phyloP scores from a whole-genome alignment of 1,140 invertebrate species.

The Aphelinus atriplicis region DNA sequence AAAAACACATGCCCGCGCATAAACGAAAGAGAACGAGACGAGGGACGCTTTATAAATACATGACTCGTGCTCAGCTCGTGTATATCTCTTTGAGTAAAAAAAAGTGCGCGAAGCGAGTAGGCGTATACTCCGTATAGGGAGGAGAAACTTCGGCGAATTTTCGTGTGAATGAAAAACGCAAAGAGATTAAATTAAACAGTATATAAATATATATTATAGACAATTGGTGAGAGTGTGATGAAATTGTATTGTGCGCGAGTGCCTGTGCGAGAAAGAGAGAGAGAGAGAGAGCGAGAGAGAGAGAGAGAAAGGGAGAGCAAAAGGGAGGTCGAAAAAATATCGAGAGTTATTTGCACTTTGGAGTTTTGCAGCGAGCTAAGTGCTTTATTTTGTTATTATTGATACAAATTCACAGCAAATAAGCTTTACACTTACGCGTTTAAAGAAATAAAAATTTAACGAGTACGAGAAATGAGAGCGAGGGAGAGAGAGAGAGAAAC shows the following conservation, averaged over 20 bases:
- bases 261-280: background rate
- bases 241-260: background rate
- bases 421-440: slow-evolving; percentile 39
- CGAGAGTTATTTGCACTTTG: slow-evolving; percentile 39
- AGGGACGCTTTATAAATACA: slow-evolving; percentile 11
- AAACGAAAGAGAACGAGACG: background rate
- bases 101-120: no score
- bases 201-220: slow-evolving; percentile 7
- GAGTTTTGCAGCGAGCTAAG: slow-evolving; percentile 39
- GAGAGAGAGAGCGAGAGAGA: background rate
- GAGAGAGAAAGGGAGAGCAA: slow-evolving; percentile 3
- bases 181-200: background rate
- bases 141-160: no score
- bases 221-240: slow-evolving; percentile 8
- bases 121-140: no score
- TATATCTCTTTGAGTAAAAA: no score
- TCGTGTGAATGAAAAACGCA: background rate
- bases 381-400: slow-evolving; percentile 42
- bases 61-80: slow-evolving; percentile 1
- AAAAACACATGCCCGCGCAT: no score
- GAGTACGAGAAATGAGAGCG: slow-evolving; percentile 4
- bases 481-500: slow-evolving; percentile 11
- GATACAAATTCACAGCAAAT: slow-evolving; percentile 39
- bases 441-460: slow-evolving; percentile 25
- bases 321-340: slow-evolving; percentile 9